These are phyloP conservation scores for Athalia circularis DNA, from an alignment of 2,888 invertebrate genomes.

Conservation along the genomic window DNA sequence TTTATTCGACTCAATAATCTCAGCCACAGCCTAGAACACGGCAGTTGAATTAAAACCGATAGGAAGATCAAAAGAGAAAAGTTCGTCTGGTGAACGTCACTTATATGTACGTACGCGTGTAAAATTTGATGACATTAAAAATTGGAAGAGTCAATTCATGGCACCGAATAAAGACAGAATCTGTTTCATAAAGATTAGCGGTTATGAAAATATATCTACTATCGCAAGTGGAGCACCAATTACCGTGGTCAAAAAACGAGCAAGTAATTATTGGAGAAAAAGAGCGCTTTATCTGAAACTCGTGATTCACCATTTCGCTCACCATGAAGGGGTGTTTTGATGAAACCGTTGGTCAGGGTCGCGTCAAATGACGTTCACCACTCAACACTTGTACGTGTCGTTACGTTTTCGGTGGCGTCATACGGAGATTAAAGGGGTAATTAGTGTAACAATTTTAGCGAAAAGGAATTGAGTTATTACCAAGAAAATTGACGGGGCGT, in stretches of 20 bases:
- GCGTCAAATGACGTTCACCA: conserved; percentile 40
- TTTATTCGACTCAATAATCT: conserved; percentile 58
- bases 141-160: neutral
- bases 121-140: neutral
- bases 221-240: conserved; percentile 15
- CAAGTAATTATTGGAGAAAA: conserved; percentile 21
- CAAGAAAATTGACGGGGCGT: conserved; percentile 8
- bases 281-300: conserved; percentile 31
- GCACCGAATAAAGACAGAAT: neutral
- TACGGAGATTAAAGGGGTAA: conserved; percentile 35
- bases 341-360: conserved; percentile 32
- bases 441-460: conserved; percentile 23
- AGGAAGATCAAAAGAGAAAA: conserved; percentile 58
- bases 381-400: no score
- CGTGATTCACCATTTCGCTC: conserved; percentile 13
- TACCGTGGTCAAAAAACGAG: conserved; percentile 31
- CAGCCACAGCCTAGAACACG: conserved; percentile 38
- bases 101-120: conserved; percentile 51
- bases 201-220: neutral
- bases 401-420: neutral
- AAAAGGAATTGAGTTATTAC: conserved; percentile 31
- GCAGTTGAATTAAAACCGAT: conserved; percentile 48
- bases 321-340: conserved; percentile 37
- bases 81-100: conserved; percentile 64
- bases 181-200: no score